Base-by-base conservation (phyloP, 2,797 vertebrate genomes). In the Enteromius thamalakanensis region DNA sequence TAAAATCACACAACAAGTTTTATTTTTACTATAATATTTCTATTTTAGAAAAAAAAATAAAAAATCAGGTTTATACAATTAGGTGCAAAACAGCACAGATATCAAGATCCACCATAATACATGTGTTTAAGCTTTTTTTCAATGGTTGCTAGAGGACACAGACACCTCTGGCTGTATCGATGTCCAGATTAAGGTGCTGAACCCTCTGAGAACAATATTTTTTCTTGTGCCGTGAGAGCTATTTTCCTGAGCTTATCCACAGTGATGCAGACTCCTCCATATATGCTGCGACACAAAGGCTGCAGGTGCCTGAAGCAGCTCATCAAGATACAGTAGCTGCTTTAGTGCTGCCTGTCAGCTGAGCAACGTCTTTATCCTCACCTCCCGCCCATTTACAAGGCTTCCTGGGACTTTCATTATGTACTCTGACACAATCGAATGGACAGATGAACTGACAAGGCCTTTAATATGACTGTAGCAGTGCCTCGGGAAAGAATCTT, bases 391-490 rank as follows among this genome's bases (percentile, higher is more conserved):
- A 67, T 76, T 82, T 82, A 79, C 77, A 82, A 82, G 40, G 71
- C 81, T 76, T 68, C 74, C 55, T 62, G 77, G 42, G 55, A 80
- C 71, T 29, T 83, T 83, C 77, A 64, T 77, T 79, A 83, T 80
- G 71, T 76, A 45, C 71, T 76, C 62, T 76, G 81, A 76, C 76
- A 75, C 81, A 83, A 80, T 65, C 70, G 29, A 80, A 42, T 45
- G 65, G 81, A 64, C 81, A 65, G 77, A 83, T 83, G 72, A 86
- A 83, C 62, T 26, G 85, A 72, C 37, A 67, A 75, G 65, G 64
- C 29, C 81, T 86, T 80, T 83, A 79, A 82, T 76, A 69, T 75
- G 60, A 67, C 58, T 32, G 17, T 58, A 69, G 49, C 70, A 17
- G 64, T 19, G 42, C 70, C 71, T 26, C 42, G 8, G 71, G 85